These are phyloP conservation scores for Pteruthius melanotis DNA, from an alignment of 2,113 vertebrate genomes.

Conservation along the genomic window DNA sequence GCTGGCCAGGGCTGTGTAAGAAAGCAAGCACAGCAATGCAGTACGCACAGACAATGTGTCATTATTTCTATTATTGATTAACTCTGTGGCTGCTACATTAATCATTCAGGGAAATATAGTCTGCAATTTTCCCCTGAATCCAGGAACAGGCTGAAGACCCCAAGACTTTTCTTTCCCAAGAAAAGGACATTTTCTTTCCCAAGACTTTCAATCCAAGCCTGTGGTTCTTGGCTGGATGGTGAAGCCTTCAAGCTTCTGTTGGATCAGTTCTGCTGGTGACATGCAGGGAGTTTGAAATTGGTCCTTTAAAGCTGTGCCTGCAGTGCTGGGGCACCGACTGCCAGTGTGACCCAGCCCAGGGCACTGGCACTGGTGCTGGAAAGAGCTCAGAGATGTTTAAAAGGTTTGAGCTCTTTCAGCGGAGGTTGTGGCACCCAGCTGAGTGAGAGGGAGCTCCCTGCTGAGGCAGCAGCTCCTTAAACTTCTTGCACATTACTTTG, in stretches of 20 bases:
- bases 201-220: not conserved
- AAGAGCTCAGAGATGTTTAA: not conserved
- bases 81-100: not conserved
- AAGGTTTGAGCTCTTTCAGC: not conserved
- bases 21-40: not conserved
- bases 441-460: not conserved
- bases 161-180: not conserved
- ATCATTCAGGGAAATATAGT: not conserved
- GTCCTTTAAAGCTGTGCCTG: not conserved
- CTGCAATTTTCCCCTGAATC: not conserved
- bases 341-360: not conserved
- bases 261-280: not conserved
- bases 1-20: not conserved
- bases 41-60: not conserved
- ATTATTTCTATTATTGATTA: not conserved
- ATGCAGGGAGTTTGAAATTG: not conserved
- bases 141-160: not conserved
- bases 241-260: not conserved
- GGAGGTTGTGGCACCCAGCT: rapidly evolving
- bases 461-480: not conserved
- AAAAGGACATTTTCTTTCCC: not conserved
- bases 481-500: not conserved
- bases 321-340: not conserved
- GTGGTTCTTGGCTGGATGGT: not conserved
- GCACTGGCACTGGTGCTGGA: rapidly evolving